Percentiles rank a stretch among this genome's conserved stretches.
Evolutionary conservation across 2,888 invertebrate genomes (phyloP).

Genomic region (Amiota mariae): DNA sequence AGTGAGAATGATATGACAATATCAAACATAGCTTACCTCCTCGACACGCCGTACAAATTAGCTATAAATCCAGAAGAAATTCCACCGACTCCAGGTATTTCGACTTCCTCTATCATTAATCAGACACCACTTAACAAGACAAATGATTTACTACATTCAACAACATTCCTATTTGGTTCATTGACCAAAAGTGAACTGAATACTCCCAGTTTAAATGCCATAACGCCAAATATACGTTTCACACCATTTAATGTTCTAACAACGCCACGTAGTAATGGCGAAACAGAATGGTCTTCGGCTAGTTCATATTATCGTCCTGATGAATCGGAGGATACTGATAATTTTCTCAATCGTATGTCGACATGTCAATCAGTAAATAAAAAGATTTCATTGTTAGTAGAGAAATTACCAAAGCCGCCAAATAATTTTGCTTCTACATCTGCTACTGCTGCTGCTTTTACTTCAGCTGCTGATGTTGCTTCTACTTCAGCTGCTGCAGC

Average conservation of each 20-base stretch:
- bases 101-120: conserved; percentile 70
- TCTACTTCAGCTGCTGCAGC: background rate
- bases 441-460: background rate
- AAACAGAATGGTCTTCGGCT: conserved; percentile 78
- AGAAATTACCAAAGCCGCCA: background rate
- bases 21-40: conserved; percentile 67
- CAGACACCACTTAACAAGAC: conserved; percentile 59
- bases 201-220: conserved; percentile 76
- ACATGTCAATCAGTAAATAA: conserved; percentile 50
- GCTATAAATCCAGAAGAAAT: conserved; percentile 61
- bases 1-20: conserved; percentile 48
- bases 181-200: conserved; percentile 77
- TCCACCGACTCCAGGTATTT: conserved; percentile 76
- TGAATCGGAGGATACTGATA: conserved; percentile 75
- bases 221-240: conserved; percentile 70
- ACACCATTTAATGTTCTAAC: conserved; percentile 58
- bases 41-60: conserved; percentile 79
- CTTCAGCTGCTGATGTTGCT: background rate
- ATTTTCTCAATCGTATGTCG: conserved; percentile 58
- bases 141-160: conserved; percentile 49
- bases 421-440: background rate
- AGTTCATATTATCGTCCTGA: conserved; percentile 80
- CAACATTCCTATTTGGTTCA: conserved; percentile 62
- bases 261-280: conserved; percentile 67
- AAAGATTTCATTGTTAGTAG: background rate